A percentile compares a stretch with the other conserved stretches of the same genome.
phyloP scores from a whole-genome alignment of 1,140 invertebrate species.

The Eueides isabella region DNA sequence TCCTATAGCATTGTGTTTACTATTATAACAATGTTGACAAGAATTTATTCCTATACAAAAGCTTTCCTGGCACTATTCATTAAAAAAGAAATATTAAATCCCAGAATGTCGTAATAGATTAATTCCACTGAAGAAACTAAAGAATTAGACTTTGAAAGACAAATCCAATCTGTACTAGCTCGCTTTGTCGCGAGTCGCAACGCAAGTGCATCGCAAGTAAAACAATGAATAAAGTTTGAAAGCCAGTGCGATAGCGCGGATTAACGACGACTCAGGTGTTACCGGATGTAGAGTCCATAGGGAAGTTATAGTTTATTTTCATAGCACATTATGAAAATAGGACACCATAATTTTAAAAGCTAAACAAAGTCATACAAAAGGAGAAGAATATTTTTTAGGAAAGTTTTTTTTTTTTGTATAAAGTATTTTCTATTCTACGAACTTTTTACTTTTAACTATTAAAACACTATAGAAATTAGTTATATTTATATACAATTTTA shows the following conservation, averaged over 20 bases:
- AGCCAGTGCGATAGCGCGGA: slow-evolving; percentile 51
- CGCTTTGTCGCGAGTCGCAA: slow-evolving; percentile 42
- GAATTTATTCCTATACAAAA: slow-evolving; percentile 2
- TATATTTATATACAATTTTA: too few species aligned
- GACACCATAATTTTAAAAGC: not conserved
- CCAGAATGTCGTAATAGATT: slow-evolving; percentile 23
- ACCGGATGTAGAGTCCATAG: not conserved
- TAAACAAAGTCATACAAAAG: too few species aligned
- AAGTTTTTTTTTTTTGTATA: too few species aligned
- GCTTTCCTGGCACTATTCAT: not conserved
- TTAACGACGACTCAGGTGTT: slow-evolving; percentile 56
- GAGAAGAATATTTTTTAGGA: too few species aligned
- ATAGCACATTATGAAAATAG: not conserved
- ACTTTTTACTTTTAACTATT: too few species aligned
- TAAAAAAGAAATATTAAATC: slow-evolving; percentile 11
- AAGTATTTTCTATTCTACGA: too few species aligned
- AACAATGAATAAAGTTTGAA: slow-evolving; percentile 65
- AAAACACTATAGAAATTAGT: too few species aligned
- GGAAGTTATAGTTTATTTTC: not conserved
- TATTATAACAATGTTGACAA: not conserved
- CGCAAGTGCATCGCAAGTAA: slow-evolving; percentile 52
- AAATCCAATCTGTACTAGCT: slow-evolving; percentile 54
- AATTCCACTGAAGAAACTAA: slow-evolving; percentile 34
- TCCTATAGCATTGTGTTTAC: not conserved
- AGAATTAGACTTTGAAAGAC: slow-evolving; percentile 50